Evolutionary conservation across 2,797 vertebrate species (phyloP).

Genomic region (Sus cebifrons): DNA sequence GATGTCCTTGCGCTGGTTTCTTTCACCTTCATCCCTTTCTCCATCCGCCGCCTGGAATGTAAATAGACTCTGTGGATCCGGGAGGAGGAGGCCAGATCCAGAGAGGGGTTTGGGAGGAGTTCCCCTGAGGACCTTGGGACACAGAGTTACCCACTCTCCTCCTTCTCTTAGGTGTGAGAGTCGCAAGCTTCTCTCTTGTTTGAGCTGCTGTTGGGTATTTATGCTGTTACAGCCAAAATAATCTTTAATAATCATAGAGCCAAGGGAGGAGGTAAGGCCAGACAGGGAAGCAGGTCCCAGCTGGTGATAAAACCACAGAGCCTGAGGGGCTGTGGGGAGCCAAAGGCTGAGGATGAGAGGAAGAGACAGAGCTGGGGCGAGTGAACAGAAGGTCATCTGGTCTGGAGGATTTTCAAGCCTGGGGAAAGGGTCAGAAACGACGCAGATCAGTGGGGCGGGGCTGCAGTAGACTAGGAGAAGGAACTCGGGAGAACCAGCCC

Average conservation of each 20-base stretch:
- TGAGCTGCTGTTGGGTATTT: background rate
- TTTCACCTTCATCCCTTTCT: background rate
- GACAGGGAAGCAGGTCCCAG: background rate
- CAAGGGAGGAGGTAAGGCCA: background rate
- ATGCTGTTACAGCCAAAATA: background rate
- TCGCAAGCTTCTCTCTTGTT: background rate
- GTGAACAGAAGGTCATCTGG: background rate
- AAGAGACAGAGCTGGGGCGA: background rate
- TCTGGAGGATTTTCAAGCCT: background rate
- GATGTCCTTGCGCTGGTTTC: background rate
- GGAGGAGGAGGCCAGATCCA: background rate
- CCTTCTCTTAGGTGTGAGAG: background rate
- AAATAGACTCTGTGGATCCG: background rate
- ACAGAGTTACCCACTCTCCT: background rate
- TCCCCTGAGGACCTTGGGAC: background rate
- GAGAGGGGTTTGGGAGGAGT: background rate
- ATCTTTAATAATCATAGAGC: background rate
- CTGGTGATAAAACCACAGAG: background rate
- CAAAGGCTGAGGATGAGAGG: background rate
- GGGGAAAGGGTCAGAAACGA: background rate
- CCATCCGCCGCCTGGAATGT: background rate
- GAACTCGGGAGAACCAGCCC: background rate
- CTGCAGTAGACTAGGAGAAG: background rate
- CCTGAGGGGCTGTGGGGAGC: background rate
- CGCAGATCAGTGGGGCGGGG: fast-evolving